Evolutionary conservation across 2,888 invertebrate species (phyloP).

Genomic region (Papilio gigon): DNA sequence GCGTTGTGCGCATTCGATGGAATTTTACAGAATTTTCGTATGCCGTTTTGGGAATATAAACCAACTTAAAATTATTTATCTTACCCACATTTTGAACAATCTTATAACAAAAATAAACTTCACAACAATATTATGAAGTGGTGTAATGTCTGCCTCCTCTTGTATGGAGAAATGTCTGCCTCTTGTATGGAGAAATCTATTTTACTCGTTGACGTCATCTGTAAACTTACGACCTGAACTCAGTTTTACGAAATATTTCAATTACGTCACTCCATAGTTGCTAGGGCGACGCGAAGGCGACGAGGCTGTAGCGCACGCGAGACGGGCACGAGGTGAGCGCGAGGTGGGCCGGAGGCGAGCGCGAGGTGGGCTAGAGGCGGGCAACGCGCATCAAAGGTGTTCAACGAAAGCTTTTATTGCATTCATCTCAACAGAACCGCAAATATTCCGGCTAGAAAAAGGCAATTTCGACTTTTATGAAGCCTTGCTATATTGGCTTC

Average conservation of each 20-base stretch:
- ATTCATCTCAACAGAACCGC: constrained; percentile 44
- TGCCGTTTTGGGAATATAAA: too few species aligned
- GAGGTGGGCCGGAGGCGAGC: not conserved
- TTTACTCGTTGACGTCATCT: too few species aligned
- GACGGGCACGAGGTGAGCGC: not conserved
- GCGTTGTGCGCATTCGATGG: not conserved
- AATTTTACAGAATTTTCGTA: not conserved
- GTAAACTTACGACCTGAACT: too few species aligned
- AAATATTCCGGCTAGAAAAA: constrained; percentile 46
- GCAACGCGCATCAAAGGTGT: constrained; percentile 32
- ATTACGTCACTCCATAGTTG: not conserved
- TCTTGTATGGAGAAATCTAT: too few species aligned
- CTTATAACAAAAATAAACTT: too few species aligned
- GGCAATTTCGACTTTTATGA: constrained; percentile 48
- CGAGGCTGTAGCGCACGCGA: not conserved
- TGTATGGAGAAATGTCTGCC: too few species aligned
- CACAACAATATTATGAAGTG: too few species aligned
- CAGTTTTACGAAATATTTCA: not conserved
- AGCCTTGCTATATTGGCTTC: constrained; percentile 35
- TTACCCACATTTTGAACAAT: too few species aligned
- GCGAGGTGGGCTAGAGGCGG: not conserved
- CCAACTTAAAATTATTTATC: too few species aligned
- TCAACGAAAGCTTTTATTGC: constrained; percentile 45
- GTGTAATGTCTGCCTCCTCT: too few species aligned
- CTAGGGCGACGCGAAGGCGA: not conserved